Evolutionary conservation across 2,797 vertebrate genomes (phyloP), one percentile per base, ranked within the genome.

Genomic region (Knipowitschia caucasica): DNA sequence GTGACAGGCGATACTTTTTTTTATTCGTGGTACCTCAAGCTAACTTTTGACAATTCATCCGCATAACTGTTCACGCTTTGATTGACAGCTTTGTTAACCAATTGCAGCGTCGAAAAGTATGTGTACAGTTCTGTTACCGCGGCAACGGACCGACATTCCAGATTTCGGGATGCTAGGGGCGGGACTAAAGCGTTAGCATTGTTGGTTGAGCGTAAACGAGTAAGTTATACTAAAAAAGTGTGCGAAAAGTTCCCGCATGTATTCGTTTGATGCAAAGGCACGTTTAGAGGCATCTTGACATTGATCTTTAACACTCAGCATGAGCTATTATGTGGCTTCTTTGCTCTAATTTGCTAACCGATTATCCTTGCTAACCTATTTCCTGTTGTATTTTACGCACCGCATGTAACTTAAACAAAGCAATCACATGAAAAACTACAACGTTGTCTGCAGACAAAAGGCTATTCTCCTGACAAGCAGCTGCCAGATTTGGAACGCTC

Each of bases 151-250:
- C 72, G 63, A 80, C 83, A 83, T 84, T 87, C 82, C 79, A 76
- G 66, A 75, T 79, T 77, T 69, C 11, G 80, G 83, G 74, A 71
- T 61, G 54, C 50, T 4, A 20, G 52, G 60, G 90, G 89, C 82
- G 89, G 88, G 84, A 58, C 73, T 29, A 11, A 0, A 1, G n/a
- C 24, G 50, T 55, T 31, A 91, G 88, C 91, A 91, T 4, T 89
- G 71, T 69, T 78, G 90, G 59, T 53, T 88, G 86, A 75, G 47
- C 79, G 50, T 71, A 68, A 35, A 56, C 40, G 53, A 47, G 67
- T 58, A 39, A 75, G 53, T 67, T 20, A 69, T 61, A 59, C 59
- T 55, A 67, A 69, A 67, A 73, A 59, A 1, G 25, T 7, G 29
- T 70, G 39, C 35, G 30, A 15, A 20, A 57, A 31, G 12, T 20